These are phyloP conservation scores for Limosa lapponica DNA, from an alignment of 2,797 vertebrate species.

Conservation along the genomic window DNA sequence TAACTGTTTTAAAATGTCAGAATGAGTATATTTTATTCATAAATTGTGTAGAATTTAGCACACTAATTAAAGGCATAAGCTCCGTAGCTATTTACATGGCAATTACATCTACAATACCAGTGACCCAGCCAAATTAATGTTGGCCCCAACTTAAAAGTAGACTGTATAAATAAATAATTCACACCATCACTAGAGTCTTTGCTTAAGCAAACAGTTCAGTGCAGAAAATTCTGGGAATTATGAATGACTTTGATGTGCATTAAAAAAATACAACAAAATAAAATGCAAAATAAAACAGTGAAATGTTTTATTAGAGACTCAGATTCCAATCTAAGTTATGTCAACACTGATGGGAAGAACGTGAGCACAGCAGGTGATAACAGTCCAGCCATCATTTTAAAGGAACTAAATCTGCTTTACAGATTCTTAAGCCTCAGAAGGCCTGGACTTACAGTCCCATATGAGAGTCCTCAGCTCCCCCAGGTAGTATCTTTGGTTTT, in stretches of 20 bases:
- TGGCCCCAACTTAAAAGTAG: conserved; percentile 71
- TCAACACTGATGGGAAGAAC: conserved; percentile 38
- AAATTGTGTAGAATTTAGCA: conserved; percentile 54
- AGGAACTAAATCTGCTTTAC: neutral
- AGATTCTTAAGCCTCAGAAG: neutral
- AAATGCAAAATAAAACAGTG: conserved; percentile 59
- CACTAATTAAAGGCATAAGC: conserved; percentile 55
- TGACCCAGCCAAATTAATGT: conserved; percentile 70
- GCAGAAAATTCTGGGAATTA: conserved; percentile 55
- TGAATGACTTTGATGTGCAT: conserved; percentile 55
- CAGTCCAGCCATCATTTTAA: neutral
- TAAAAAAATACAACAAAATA: conserved; percentile 34
- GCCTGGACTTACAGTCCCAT: neutral
- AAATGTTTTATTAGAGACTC: conserved; percentile 35
- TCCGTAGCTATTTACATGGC: conserved; percentile 61
- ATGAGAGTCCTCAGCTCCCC: neutral
- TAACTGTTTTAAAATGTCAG: conserved; percentile 50
- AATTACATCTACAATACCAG: conserved; percentile 60
- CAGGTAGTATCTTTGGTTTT: neutral
- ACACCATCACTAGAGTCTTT: conserved; percentile 17
- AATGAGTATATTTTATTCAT: conserved; percentile 64
- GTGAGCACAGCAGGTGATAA: conserved; percentile 1
- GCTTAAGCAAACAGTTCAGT: conserved; percentile 55
- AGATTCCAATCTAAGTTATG: conserved; percentile 51
- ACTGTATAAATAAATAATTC: conserved; percentile 74